phyloP scores from a whole-genome alignment of 2,888 invertebrate genomes.

The Sesamia inferens region DNA sequence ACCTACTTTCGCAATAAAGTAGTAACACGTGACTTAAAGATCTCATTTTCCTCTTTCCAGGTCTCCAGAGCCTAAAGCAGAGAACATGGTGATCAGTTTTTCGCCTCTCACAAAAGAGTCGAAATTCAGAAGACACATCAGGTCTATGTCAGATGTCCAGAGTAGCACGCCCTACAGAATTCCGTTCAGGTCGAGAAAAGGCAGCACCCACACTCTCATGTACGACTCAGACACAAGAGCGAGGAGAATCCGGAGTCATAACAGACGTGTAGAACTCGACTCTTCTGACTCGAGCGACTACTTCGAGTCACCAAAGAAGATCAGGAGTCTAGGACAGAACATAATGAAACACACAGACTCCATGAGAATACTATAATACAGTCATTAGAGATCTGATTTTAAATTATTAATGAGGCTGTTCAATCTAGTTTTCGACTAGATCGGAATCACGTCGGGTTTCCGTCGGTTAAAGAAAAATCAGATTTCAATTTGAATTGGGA shows the following conservation, averaged over 20 bases:
- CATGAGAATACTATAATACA: conserved; percentile 83
- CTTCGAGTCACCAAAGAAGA: conserved; percentile 76
- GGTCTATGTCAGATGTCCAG: conserved; percentile 88
- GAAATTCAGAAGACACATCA: conserved; percentile 83
- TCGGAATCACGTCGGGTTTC: conserved; percentile 68
- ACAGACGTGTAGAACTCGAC: conserved; percentile 75
- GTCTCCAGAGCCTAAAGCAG: conserved; percentile 77
- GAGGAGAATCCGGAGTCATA: conserved; percentile 76
- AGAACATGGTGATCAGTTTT: conserved; percentile 72
- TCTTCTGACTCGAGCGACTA: conserved; percentile 86
- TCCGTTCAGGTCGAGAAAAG: conserved; percentile 79
- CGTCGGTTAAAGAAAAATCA: conserved; percentile 34
- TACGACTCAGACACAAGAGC: conserved; percentile 86
- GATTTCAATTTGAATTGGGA: conserved; percentile 38
- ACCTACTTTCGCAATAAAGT: conserved; percentile 23
- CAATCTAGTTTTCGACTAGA: conserved; percentile 75
- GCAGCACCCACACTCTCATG: conserved; percentile 79
- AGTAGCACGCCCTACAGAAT: conserved; percentile 85
- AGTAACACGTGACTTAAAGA: conserved; percentile 8
- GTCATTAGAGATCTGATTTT: conserved; percentile 69
- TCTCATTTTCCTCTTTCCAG: conserved; percentile 74
- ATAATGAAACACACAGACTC: conserved; percentile 86
- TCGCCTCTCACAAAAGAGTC: conserved; percentile 83
- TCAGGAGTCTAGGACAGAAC: conserved; percentile 79
- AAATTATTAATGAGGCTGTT: conserved; percentile 74